phyloP scores from a whole-genome alignment of 2,113 vertebrate genomes.

The Lathamus discolor region DNA sequence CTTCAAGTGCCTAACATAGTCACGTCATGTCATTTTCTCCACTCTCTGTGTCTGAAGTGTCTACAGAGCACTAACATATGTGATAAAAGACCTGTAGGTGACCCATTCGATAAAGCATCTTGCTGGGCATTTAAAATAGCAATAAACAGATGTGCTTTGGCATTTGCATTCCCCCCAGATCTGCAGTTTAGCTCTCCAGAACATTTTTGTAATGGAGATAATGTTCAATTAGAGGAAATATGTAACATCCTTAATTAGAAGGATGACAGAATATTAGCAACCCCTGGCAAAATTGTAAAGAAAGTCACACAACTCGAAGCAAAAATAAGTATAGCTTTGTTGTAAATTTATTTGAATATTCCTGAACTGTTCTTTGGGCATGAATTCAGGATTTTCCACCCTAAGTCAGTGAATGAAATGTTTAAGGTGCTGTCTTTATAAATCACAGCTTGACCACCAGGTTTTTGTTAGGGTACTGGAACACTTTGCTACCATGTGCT shows the following conservation, averaged over 20 bases:
- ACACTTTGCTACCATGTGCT: neutral
- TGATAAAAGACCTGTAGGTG: neutral
- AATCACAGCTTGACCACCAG: neutral
- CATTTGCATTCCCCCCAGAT: neutral
- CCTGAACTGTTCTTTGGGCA: neutral
- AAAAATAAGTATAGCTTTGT: neutral
- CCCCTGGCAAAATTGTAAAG: neutral
- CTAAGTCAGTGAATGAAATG: neutral
- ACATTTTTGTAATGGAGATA: neutral
- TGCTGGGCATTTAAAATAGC: neutral
- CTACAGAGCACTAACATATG: neutral
- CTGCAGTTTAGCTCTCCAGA: neutral
- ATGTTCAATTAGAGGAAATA: neutral
- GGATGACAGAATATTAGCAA: neutral
- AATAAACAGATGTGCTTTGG: neutral
- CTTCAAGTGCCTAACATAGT: neutral
- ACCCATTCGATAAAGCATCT: neutral
- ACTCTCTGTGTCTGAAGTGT: neutral
- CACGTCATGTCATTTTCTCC: neutral
- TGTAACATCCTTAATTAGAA: neutral
- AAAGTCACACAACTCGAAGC: neutral
- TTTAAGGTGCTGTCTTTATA: neutral
- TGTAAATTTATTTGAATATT: neutral
- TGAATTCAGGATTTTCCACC: neutral
- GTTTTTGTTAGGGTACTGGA: neutral